These are phyloP conservation scores for Sinosuthora webbiana DNA, from an alignment of 2,113 vertebrate species.

Conservation along the genomic window DNA sequence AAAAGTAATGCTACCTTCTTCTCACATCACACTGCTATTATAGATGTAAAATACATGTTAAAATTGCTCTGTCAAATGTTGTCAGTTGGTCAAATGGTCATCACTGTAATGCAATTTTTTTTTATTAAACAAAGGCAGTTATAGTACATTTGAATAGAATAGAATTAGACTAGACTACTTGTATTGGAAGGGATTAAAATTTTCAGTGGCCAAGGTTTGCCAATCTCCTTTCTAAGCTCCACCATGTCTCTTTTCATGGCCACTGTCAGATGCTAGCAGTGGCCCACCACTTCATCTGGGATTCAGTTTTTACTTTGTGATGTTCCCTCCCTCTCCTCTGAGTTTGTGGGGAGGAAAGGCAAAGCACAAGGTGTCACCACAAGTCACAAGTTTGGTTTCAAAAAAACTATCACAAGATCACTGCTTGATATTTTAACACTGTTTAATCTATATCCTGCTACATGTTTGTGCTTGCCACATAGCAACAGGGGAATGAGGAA, in stretches of 20 bases:
- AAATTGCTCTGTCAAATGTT: background rate
- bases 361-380: background rate
- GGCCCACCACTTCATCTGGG: background rate
- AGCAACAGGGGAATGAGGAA: background rate
- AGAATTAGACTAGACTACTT: background rate
- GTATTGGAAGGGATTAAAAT: background rate
- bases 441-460: background rate
- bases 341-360: background rate
- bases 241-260: background rate
- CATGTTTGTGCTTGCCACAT: background rate
- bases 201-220: background rate
- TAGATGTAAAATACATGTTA: background rate
- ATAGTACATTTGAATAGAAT: background rate
- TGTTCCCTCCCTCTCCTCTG: background rate
- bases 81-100: background rate
- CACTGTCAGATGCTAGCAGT: background rate
- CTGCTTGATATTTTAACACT: background rate
- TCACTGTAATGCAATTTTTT: background rate
- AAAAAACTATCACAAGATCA: background rate
- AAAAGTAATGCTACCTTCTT: background rate
- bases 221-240: background rate
- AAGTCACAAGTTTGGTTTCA: background rate
- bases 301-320: background rate
- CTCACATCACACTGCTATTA: background rate
- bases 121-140: background rate